Conservation (phyloP, 1,140 invertebrate genomes). For the Olivierus martensii region DNA sequence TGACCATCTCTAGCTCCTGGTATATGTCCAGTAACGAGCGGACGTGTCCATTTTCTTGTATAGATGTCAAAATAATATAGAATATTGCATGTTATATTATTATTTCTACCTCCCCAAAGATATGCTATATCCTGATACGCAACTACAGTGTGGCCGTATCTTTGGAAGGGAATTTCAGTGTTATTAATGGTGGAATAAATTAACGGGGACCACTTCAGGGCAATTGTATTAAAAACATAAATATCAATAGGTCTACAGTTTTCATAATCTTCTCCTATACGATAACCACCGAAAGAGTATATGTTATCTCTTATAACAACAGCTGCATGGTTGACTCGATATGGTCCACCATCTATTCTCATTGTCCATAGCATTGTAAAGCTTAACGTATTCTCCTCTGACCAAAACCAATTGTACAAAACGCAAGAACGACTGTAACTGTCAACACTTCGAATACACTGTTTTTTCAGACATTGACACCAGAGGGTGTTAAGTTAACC, state of each 20-base stretch:
- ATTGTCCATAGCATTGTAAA: slow-evolving; percentile 12
- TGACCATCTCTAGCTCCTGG: slow-evolving; percentile 78
- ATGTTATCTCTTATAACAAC: slow-evolving; percentile 62
- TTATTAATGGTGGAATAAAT: neutral
- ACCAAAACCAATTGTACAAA: too few species aligned
- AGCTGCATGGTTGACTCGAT: slow-evolving; percentile 77
- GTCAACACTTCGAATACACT: too few species aligned
- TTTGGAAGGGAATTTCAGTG: slow-evolving; percentile 25
- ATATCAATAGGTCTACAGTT: slow-evolving; percentile 62
- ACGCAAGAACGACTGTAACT: too few species aligned
- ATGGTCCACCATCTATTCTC: slow-evolving; percentile 52
- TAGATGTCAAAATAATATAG: slow-evolving; percentile 54
- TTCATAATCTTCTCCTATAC: slow-evolving; percentile 58
- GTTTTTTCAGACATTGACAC: too few species aligned
- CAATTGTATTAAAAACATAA: slow-evolving; percentile 63
- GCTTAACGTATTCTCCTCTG: too few species aligned
- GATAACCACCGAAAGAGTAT: slow-evolving; percentile 84
- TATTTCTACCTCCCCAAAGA: slow-evolving; percentile 83
- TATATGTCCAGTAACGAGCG: slow-evolving; percentile 45
- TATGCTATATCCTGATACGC: slow-evolving; percentile 58
- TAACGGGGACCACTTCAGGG: slow-evolving; percentile 29
- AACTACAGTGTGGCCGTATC: slow-evolving; percentile 77
- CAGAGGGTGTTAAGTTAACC: too few species aligned
- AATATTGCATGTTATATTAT: slow-evolving; percentile 57
- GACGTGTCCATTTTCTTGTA: slow-evolving; percentile 49